Base-by-base conservation (phyloP, 2,113 vertebrate species). In the Lamprologus sp. region DNA sequence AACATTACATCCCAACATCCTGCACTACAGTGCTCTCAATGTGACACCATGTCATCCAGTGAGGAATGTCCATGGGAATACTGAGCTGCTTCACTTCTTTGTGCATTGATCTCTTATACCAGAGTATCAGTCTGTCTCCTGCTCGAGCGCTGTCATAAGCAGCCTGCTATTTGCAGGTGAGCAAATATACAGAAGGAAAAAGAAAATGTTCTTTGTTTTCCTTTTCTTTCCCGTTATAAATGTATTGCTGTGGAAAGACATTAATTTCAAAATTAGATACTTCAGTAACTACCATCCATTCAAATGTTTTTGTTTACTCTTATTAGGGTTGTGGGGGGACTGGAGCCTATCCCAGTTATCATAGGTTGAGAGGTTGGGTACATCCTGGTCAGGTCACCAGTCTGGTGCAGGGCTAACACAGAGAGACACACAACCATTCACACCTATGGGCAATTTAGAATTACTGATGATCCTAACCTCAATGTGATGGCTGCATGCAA, bases 201-300 rank as follows among this genome's bases (percentile, higher is more conserved):
- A 6, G 5, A 45, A 1, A 45, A 10, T 0, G 0, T 73, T 42
- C 21, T 45, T 45, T 73, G 40, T 73, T 73, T 45, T 73, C 1
- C 23, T 45, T 73, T 73, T 70, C 21, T 10, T 45, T 35, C 35
- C 2, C 0, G 63, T 14, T 40, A 23, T 9, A 40, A 8, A 37
- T 40, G 37, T 40, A 23, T 42, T 73, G 3, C 21, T 45, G 40
- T 26, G 37, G 21, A 73, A 73, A 73, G 7, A 6, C 68, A 45
- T 45, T 26, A 3, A 73, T 6, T 15, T 73, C 8, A 26, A 17
- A 10, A 9, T 45, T 26, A 45, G 40, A 73, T 73, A 2, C 13
- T 26, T 26, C 13, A 73, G 42, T 45, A 45, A 0, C 23, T 26
- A 17, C 11, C 7, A 60, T 60, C 9, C 2, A 19, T 60, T 60